These are phyloP conservation scores for Hippasteria phrygiana DNA, from an alignment of 53 echinoderm and acorn worm genomes.

Conservation along the genomic window DNA sequence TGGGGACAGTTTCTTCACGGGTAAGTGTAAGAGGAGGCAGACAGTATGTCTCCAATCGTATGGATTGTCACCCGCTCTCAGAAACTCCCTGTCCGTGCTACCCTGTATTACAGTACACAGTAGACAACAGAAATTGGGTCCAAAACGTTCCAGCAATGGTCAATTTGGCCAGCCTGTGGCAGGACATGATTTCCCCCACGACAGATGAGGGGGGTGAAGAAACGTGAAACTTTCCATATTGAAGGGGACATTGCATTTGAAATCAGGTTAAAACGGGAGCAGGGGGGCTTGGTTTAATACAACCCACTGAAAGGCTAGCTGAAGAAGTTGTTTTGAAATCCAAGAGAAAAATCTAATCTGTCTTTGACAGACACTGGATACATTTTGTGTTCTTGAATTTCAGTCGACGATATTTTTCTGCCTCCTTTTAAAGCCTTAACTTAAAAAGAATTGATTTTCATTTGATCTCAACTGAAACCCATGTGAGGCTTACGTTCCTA, in stretches of 20 bases:
- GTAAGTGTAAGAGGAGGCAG: conserved; percentile 50
- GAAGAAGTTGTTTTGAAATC: neutral
- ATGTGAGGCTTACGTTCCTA: too few relatives aligned
- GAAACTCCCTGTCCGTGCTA: neutral
- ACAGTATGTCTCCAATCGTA: conserved; percentile 51
- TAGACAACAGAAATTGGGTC: neutral
- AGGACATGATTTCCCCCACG: neutral
- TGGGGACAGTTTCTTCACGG: conserved; percentile 2
- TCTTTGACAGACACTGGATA: neutral
- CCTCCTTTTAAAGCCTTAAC: neutral
- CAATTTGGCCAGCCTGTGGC: conserved; percentile 48
- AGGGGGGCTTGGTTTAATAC: neutral
- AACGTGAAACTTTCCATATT: conserved; percentile 45
- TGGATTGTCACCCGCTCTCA: conserved; percentile 36
- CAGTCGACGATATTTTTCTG: neutral
- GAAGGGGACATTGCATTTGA: neutral
- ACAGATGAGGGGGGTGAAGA: neutral
- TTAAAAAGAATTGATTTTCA: neutral
- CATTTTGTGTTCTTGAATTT: neutral
- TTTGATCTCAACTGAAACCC: neutral
- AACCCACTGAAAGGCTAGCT: neutral
- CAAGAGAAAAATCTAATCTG: neutral
- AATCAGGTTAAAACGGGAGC: conserved; percentile 6
- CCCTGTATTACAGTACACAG: neutral
- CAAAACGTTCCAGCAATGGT: conserved; percentile 42